These are phyloP conservation scores for Sitta europaea DNA, from an alignment of 2,113 vertebrate species.

Conservation along the genomic window DNA sequence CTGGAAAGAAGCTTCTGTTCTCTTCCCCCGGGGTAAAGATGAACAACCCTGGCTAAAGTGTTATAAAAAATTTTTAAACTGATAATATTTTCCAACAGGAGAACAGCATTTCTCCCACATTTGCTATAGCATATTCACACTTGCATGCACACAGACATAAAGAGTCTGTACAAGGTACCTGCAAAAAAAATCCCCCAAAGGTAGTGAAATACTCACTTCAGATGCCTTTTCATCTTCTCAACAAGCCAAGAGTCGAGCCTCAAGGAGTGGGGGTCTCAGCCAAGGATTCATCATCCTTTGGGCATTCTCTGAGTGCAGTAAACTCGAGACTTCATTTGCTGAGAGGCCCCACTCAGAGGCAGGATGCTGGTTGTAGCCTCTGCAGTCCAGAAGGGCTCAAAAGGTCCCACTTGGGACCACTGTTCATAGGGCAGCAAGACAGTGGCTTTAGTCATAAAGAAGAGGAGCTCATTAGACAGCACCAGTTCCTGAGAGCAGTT, in stretches of 20 bases:
- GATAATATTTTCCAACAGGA: neutral
- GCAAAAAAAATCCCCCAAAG: no score
- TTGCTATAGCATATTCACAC: neutral
- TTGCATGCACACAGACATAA: neutral
- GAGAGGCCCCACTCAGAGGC: no score
- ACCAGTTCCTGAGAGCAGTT: neutral
- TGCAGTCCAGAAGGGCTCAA: neutral
- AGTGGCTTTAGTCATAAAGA: neutral
- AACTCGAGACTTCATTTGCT: neutral
- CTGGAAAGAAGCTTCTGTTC: neutral
- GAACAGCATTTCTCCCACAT: neutral
- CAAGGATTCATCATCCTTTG: fast-evolving
- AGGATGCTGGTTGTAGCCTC: neutral
- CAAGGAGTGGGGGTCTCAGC: neutral
- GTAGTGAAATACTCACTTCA: no score
- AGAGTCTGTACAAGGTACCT: neutral
- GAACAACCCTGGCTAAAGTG: neutral
- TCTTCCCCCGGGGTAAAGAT: no score
- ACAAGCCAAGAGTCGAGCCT: neutral
- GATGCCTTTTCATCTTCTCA: neutral
- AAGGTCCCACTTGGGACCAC: neutral
- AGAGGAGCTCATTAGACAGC: neutral
- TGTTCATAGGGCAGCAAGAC: neutral
- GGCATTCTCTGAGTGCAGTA: neutral
- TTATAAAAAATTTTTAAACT: neutral